A percentile compares a stretch with the other conserved stretches of the same genome.
Conservation (phyloP, 92 coral and sea anemone species). For the Bergia puertoricense region DNA sequence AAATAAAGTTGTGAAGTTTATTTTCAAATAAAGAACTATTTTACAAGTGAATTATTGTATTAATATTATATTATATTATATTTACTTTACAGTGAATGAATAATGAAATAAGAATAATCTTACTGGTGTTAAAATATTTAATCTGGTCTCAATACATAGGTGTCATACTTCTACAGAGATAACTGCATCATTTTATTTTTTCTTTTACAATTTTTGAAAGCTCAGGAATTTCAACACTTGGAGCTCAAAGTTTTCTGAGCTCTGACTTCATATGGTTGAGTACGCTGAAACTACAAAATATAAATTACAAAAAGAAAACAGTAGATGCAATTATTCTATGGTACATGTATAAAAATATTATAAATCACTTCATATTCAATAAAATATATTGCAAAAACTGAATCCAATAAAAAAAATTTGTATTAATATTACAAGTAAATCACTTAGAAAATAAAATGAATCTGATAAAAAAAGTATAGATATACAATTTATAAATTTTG, state of each 20-base stretch:
- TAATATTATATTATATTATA: neutral
- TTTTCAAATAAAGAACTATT: conserved; percentile 5
- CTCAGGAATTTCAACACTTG: neutral
- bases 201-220: neutral
- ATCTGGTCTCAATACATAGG: neutral
- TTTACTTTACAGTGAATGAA: neutral
- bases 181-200: too few species aligned
- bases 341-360: neutral
- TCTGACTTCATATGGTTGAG: neutral
- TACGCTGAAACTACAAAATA: neutral
- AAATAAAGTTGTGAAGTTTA: conserved; percentile 2
- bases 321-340: neutral
- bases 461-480: neutral
- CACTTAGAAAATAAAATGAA: neutral
- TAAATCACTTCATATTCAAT: neutral
- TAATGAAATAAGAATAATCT: neutral
- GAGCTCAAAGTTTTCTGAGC: neutral
- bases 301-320: too few species aligned
- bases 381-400: neutral
- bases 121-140: neutral
- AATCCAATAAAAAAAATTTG: neutral
- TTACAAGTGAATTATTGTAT: conserved; percentile 3
- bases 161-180: neutral
- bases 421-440: neutral
- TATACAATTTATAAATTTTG: neutral